Evolutionary conservation across 2,113 vertebrate species (phyloP).

Genomic region (Gymnarchus niloticus): DNA sequence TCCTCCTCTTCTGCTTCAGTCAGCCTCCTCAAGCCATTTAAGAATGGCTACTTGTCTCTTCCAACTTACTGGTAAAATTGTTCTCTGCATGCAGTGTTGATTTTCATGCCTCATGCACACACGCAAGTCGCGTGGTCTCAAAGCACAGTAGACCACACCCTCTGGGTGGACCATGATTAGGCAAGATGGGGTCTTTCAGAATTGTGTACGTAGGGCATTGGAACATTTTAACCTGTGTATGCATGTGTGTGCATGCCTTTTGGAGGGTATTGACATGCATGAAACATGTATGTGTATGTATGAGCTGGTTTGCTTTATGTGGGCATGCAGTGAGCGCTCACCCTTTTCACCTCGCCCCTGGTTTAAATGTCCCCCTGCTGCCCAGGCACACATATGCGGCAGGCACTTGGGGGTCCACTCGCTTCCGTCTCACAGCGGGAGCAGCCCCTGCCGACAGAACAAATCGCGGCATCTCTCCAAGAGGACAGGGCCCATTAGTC

Average conservation of each 20-base stretch:
- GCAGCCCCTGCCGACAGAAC: not conserved
- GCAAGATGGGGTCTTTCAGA: no score
- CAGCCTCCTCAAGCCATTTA: not conserved
- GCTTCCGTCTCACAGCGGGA: not conserved
- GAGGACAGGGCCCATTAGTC: not conserved
- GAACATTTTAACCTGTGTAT: no score
- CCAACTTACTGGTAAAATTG: not conserved
- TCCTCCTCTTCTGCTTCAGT: no score
- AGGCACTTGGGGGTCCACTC: not conserved
- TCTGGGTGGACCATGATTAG: not conserved
- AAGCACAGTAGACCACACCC: not conserved
- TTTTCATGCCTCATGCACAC: not conserved
- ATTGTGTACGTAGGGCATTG: no score
- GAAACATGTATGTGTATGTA: not conserved
- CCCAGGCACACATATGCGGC: not conserved
- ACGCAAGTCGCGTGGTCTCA: no score
- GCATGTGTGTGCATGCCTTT: not conserved
- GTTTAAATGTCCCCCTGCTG: no score
- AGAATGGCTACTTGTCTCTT: not conserved
- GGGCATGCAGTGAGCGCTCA: not conserved
- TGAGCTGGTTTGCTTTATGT: not conserved
- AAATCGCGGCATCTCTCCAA: not conserved
- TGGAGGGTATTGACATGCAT: no score
- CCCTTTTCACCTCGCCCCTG: not conserved
- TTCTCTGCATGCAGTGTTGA: no score